phyloP scores from a whole-genome alignment of 2,113 vertebrate species.

The Thermophis baileyi region DNA sequence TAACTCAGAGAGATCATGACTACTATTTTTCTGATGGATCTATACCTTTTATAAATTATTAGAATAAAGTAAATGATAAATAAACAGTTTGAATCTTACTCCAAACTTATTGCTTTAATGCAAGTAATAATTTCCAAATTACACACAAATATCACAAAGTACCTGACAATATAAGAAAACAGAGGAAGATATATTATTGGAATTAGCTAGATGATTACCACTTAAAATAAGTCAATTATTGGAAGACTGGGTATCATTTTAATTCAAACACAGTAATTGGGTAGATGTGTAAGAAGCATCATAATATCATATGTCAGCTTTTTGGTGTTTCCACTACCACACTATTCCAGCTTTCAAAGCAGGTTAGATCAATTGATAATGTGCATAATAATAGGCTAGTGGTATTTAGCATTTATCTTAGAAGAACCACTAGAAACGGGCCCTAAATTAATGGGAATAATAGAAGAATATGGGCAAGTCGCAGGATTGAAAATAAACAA shows the following conservation, averaged over 20 bases:
- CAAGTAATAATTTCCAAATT: neutral
- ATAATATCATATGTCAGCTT: constrained; percentile 39
- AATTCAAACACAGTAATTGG: constrained; percentile 25
- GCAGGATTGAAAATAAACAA: too few relatives aligned
- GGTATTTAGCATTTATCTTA: too few relatives aligned
- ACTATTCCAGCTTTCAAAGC: constrained; percentile 51
- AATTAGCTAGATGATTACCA: neutral
- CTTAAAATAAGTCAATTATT: neutral
- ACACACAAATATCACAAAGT: neutral
- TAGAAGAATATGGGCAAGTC: too few relatives aligned
- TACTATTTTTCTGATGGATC: neutral
- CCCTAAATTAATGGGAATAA: too few relatives aligned
- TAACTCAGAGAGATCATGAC: too few relatives aligned
- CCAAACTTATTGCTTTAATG: too few relatives aligned
- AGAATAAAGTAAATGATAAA: neutral
- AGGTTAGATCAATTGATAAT: constrained; percentile 53
- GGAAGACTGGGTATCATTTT: neutral
- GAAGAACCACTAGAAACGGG: too few relatives aligned
- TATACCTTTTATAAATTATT: neutral
- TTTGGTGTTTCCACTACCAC: constrained; percentile 41
- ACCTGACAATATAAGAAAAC: neutral
- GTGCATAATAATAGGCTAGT: constrained; percentile 36
- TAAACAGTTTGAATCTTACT: neutral
- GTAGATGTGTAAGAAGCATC: constrained; percentile 9
- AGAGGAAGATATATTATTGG: neutral